Base-by-base conservation (phyloP, 2,113 vertebrate species). In the Siniperca chuatsi region DNA sequence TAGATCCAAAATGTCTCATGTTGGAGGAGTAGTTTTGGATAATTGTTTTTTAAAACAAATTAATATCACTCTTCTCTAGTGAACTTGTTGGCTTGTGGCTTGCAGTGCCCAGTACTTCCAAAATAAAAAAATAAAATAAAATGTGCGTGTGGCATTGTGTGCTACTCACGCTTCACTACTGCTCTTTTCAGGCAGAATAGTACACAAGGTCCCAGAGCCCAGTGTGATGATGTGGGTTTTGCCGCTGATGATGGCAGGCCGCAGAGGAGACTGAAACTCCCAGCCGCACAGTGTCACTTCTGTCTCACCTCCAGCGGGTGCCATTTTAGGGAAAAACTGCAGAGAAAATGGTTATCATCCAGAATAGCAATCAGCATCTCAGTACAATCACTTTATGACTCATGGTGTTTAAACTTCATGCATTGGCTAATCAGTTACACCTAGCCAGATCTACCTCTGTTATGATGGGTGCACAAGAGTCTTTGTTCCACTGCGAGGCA, bases 241-340 rank as follows among this genome's bases (percentile, higher is more conserved):
- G 1, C 81, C 13, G 8, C 16, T 85, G 80, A 90, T 90, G 70
- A 93, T 88, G 0, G 23, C 29, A 0, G 82, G 82, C 1, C 25
- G 71, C 1, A 0, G 42, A 42, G 50, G 57, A 64, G 96, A 96
- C 79, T 80, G 94, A 92, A 99, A 97, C 61, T 97, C 97, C 92
- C 94, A 96, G 23, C 98, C 98, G 0, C 98, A 99, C 60, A 99
- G 86, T 0, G 96, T 98, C 84, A 99, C 77, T 62, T 95, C 95
- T 0, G 97, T 98, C 71, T 87, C 95, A 23, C 97, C 97, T 33
- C 67, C 90, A 65, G 94, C 88, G 0, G 98, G 97, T 2, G 95
- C 97, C 0, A 81, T 96, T 83, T 81, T 95, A 3, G 98, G 98
- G 37, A 96, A 93, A 95, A 99, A 97, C 98, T 99, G 92, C 71